Evolutionary conservation across 2,113 vertebrate genomes (phyloP), one percentile per base, ranked within the genome.

Genomic region (Proteles cristata): DNA sequence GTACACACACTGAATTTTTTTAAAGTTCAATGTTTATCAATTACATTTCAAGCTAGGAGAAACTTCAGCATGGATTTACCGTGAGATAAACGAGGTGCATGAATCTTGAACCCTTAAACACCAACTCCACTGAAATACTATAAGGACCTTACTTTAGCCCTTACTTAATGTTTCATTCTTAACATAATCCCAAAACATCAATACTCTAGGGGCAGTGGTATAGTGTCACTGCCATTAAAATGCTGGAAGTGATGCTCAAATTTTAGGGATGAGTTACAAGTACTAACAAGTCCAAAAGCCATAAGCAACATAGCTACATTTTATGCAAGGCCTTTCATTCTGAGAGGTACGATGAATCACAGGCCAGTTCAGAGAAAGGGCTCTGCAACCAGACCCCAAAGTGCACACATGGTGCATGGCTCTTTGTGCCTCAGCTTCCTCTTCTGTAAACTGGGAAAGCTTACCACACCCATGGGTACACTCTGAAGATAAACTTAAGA

Each of bases 121-220:
- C 26, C 17, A 16, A 16, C 10, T 93, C 48, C 63, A 74, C 23
- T 85, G 97, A 97, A 94, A 68, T 83, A 94, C 5, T 4, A 33
- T 88, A 86, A 97, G 83, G 53, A 65, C 23, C 19, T 45, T 35
- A 84, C 21, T 68, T 68, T 53, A 68, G 5, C 19, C 74, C 55
- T 39, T 48, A 77, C 43, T 28, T 76, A n/a, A 76, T 3, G 4
- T 10, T 53, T 77, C 58, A 8, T 45, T 71, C 39, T 35, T 85
- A 88, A 35, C 31, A 63, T 35, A 21, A 92, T 63, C 33, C 11
- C n/a, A 91, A 48, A 69, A 63, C 31, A 88, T 26, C 35, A 65
- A 33, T 5, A 79, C 31, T 26, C 48, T 50, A 35, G 74, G 19
- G 26, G 5, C 11, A 74, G 35, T 11, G 12, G 39, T 43, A 79